phyloP scores from a whole-genome alignment of 2,888 invertebrate genomes.

The Myopa testacea region DNA sequence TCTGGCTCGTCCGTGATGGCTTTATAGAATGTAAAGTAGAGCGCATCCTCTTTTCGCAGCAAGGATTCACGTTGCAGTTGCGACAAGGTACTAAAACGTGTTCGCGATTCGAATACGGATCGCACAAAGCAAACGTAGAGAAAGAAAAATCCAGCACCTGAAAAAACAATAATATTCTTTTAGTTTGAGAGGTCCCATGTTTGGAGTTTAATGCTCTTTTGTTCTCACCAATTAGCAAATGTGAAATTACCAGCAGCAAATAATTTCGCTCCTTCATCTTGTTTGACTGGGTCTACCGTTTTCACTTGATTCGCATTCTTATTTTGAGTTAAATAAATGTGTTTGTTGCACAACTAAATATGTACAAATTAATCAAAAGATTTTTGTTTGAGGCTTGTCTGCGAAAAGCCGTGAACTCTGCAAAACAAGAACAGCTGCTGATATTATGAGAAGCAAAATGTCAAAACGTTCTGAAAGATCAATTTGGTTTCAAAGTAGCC shows the following conservation, averaged over 20 bases:
- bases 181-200: not conserved
- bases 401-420: not conserved
- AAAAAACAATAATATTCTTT: conserved; percentile 46
- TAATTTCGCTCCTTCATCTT: conserved; percentile 62
- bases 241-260: conserved; percentile 60
- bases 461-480: too few species aligned
- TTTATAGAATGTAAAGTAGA: conserved; percentile 91
- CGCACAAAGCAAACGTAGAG: conserved; percentile 76
- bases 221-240: conserved; percentile 64
- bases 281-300: conserved; percentile 36
- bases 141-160: conserved; percentile 73
- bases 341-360: conserved; percentile 13
- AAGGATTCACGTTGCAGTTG: conserved; percentile 85
- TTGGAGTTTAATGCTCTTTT: conserved; percentile 1
- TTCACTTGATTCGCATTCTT: conserved; percentile 30
- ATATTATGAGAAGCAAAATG: too few species aligned
- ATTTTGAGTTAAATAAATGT: not conserved
- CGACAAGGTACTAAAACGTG: conserved; percentile 86
- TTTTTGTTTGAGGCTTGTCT: conserved; percentile 6
- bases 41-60: conserved; percentile 87
- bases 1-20: conserved; percentile 77
- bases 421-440: conserved; percentile 16
- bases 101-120: conserved; percentile 82
- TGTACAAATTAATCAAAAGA: not conserved
- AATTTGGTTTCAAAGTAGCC: too few species aligned